phyloP scores from a whole-genome alignment of 2,113 vertebrate species.

The Reinhardtius hippoglossoides region DNA sequence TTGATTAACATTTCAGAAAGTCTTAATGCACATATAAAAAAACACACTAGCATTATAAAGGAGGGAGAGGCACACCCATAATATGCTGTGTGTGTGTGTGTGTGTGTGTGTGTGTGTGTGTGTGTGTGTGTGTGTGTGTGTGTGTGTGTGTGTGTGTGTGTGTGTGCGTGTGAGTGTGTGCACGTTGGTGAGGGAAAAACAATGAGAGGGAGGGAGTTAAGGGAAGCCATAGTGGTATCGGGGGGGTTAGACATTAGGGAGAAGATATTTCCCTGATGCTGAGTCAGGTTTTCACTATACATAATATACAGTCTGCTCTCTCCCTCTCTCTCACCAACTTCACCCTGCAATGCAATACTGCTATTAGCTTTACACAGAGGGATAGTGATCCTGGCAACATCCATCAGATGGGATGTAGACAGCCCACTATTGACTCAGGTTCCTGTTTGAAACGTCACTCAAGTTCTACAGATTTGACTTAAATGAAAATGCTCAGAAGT shows the following conservation, averaged over 20 bases:
- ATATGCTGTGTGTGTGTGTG: not conserved
- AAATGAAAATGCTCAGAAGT: not conserved
- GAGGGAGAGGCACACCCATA: constrained; percentile 19
- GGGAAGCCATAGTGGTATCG: constrained; percentile 24
- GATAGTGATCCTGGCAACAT: constrained; percentile 22
- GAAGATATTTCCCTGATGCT: constrained; percentile 69
- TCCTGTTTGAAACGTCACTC: constrained; percentile 2
- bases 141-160: not conserved
- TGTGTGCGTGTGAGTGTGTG: not conserved
- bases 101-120: too few relatives aligned
- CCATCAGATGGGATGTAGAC: constrained; percentile 12
- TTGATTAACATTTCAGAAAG: not conserved
- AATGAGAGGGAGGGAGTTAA: not conserved
- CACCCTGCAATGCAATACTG: constrained; percentile 21
- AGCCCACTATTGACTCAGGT: not conserved
- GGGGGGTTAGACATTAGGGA: constrained; percentile 55
- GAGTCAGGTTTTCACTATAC: constrained; percentile 67
- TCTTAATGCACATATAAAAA: not conserved
- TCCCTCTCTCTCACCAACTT: constrained; percentile 21
- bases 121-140: not conserved
- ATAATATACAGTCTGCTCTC: constrained; percentile 55
- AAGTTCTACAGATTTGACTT: not conserved
- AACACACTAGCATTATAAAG: not conserved
- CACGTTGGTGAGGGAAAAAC: not conserved
- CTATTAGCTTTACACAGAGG: constrained; percentile 24